Conservation (phyloP, 2,888 invertebrate species). For the Chironomus riparius region DNA sequence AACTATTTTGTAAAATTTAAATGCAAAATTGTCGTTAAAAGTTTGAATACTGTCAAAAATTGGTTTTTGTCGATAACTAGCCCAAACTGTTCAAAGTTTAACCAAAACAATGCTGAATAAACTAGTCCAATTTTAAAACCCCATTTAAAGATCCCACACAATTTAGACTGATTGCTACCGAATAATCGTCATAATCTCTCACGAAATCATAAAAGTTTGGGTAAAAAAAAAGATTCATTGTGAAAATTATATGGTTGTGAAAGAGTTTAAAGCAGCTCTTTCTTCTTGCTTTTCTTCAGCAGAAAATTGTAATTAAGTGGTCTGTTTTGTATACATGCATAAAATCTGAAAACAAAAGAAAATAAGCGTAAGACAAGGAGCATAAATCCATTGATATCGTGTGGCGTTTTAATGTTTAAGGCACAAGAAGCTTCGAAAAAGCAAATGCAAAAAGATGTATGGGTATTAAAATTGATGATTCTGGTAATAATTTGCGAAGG, state of each 20-base stretch:
- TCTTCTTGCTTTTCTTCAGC: not conserved
- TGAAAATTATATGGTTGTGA: constrained; percentile 10
- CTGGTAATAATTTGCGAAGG: too few relatives aligned
- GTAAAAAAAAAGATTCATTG: not conserved
- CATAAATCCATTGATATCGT: not conserved
- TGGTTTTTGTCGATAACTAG: too few relatives aligned
- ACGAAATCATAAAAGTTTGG: not conserved
- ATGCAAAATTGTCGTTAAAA: too few relatives aligned
- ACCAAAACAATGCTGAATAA: too few relatives aligned
- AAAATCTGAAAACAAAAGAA: not conserved
- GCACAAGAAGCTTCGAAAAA: not conserved
- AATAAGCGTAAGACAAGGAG: not conserved
- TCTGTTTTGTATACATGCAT: not conserved
- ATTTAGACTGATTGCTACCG: not conserved
- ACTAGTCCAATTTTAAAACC: not conserved
- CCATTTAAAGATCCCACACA: not conserved
- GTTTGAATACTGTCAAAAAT: too few relatives aligned
- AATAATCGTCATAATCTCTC: not conserved
- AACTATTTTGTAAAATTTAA: too few relatives aligned
- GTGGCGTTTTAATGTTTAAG: not conserved
- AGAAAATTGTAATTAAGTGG: not conserved
- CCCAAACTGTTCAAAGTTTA: too few relatives aligned
- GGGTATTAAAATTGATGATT: too few relatives aligned
- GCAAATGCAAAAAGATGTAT: not conserved
- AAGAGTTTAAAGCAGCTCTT: not conserved